Base-by-base conservation (phyloP, 2,888 invertebrate genomes). In the Cheilosia pagana region DNA sequence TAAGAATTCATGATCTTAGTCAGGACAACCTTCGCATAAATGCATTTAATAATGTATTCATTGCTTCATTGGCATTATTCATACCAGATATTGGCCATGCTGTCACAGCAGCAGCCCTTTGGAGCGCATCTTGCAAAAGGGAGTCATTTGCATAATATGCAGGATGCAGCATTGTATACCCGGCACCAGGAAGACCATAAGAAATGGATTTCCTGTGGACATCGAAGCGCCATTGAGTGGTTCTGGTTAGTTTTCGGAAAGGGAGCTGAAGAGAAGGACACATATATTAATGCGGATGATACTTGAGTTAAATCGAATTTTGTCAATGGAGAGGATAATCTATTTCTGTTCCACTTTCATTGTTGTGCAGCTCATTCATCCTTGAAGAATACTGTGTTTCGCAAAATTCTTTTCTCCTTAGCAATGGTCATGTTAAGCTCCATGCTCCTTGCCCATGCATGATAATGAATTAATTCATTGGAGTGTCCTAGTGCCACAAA, bases 41-140 rank as follows among this genome's bases (percentile, higher is more conserved):
- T 78, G 45, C 63, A 70, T 35, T 23, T 63, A 43, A 63, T 83
- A 83, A 83, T 79, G 59, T 79, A 83, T 83, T 83, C 83, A 83
- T 83, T 83, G 68, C 83, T 65, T 75, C 68, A 74, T 65, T 70
- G 83, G 79, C 74, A 83, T 83, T 83, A 83, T 83, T 83, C 79
- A 79, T 83, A 68, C 2, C 14, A 23, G 50, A 50, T 50, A 48
- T 43, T 59, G 43, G 41, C 62, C 48, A 12, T 50, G 14, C n/a
- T 41, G 45, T 31, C 45, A 16, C 8, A 35, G 63, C 35, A 53
- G 35, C 55, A 52, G 39, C 65, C 72, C 52, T 72, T 77, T 72
- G 72, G 55, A 67, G 45, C 59, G 60, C 59, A 71, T 19, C 62
- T 35, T 45, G 31, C 48, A 21, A 16, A 63, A 52, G 31, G 57